These are phyloP conservation scores for Apamea sordens DNA, from an alignment of 2,888 invertebrate genomes.

Conservation along the genomic window DNA sequence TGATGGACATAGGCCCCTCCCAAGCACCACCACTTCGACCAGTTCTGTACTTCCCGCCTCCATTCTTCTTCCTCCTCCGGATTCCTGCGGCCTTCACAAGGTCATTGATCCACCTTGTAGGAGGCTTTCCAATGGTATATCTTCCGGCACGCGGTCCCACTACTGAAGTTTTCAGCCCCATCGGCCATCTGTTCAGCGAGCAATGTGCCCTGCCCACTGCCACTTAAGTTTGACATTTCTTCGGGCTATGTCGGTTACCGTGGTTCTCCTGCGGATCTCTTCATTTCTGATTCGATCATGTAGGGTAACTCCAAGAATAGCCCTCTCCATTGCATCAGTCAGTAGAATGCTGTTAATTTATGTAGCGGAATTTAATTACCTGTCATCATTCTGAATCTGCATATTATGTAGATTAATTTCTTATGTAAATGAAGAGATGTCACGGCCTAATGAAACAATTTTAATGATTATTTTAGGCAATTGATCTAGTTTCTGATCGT, in stretches of 20 bases:
- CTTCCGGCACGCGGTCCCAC: neutral
- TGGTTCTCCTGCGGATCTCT: neutral
- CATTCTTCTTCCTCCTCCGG: too few species aligned
- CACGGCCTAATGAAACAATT: neutral
- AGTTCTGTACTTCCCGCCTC: neutral
- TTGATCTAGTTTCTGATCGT: conserved; percentile 29
- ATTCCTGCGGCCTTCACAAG: neutral
- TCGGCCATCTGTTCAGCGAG: neutral
- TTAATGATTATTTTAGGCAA: neutral
- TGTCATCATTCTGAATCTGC: neutral
- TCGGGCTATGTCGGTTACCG: neutral
- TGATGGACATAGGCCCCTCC: neutral
- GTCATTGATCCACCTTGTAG: neutral
- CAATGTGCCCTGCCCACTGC: too few species aligned
- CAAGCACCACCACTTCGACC: neutral
- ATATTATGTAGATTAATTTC: conserved; percentile 5
- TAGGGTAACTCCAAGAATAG: neutral
- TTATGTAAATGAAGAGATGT: conserved; percentile 13
- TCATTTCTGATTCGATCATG: neutral
- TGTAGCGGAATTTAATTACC: neutral
- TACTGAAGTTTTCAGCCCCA: neutral
- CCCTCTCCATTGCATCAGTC: neutral
- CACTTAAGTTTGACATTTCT: neutral
- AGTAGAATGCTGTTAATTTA: neutral
- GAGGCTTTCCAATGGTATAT: neutral